These are phyloP conservation scores for Ephialtes manifestator DNA, from an alignment of 2,888 invertebrate genomes.

Conservation along the genomic window DNA sequence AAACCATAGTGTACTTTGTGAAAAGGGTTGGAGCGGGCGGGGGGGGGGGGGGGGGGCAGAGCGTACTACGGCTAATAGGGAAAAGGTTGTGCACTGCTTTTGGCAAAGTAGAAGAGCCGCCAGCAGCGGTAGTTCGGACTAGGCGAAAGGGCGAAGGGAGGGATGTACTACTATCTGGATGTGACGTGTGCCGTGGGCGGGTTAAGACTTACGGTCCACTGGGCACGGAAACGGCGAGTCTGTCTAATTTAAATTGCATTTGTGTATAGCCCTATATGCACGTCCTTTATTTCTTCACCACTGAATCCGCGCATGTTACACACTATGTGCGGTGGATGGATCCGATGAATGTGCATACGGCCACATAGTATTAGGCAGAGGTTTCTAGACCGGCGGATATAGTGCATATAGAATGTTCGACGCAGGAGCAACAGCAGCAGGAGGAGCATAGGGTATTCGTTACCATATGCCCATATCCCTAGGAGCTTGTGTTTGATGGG, in stretches of 20 bases:
- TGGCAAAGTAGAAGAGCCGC: slow-evolving; percentile 66
- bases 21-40: slow-evolving; percentile 20
- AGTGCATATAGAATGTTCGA: neutral
- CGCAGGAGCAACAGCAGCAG: neutral
- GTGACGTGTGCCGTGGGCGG: slow-evolving; percentile 70
- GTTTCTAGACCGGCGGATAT: slow-evolving; percentile 18
- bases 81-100: slow-evolving; percentile 53
- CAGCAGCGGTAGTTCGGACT: neutral
- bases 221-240: slow-evolving; percentile 71
- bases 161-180: slow-evolving; percentile 44
- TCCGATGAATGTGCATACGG: neutral
- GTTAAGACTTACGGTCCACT: slow-evolving; percentile 78
- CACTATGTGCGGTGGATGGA: neutral
- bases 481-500: slow-evolving; percentile 32
- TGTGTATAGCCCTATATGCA: slow-evolving; percentile 66
- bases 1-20: slow-evolving; percentile 27
- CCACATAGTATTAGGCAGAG: slow-evolving; percentile 16
- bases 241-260: slow-evolving; percentile 81
- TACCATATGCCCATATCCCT: slow-evolving; percentile 18
- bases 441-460: neutral
- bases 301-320: slow-evolving; percentile 10
- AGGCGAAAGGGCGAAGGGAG: slow-evolving; percentile 23
- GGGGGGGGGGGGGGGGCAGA: too few relatives aligned
- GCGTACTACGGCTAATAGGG: slow-evolving; percentile 53
- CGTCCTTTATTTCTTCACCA: slow-evolving; percentile 30